A percentile compares a stretch with the other conserved stretches of the same genome.
Evolutionary conservation across 2,888 invertebrate genomes (phyloP).

Genomic region (Diogma glabrata): DNA sequence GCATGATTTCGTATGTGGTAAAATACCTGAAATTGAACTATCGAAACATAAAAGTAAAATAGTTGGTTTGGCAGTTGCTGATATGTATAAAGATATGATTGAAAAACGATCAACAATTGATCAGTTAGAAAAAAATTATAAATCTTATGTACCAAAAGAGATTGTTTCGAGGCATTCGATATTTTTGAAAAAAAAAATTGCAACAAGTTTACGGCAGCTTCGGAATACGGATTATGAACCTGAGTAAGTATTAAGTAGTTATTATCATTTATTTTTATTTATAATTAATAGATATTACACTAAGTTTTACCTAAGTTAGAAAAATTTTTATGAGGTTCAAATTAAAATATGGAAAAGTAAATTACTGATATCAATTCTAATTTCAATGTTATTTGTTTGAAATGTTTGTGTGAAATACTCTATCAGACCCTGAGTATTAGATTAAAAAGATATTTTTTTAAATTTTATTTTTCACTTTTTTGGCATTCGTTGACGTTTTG

Average conservation of each 20-base stretch:
- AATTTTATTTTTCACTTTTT: too few relatives aligned
- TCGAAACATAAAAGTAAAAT: slow-evolving; percentile 66
- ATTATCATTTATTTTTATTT: neutral
- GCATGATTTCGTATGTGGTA: slow-evolving; percentile 66
- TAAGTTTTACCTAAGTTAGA: too few relatives aligned
- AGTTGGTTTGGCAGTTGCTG: slow-evolving; percentile 73
- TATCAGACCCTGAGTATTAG: too few relatives aligned
- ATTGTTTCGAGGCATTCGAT: slow-evolving; percentile 61
- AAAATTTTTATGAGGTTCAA: too few relatives aligned
- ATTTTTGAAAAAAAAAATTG: slow-evolving; percentile 65
- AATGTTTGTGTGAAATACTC: too few relatives aligned
- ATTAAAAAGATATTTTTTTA: too few relatives aligned
- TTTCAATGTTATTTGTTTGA: too few relatives aligned
- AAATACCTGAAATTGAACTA: slow-evolving; percentile 67
- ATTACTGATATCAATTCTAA: too few relatives aligned
- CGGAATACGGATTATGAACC: slow-evolving; percentile 45
- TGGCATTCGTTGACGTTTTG: too few relatives aligned
- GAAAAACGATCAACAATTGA: slow-evolving; percentile 57
- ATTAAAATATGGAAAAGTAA: too few relatives aligned
- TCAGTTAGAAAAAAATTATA: slow-evolving; percentile 63
- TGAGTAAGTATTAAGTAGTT: slow-evolving; percentile 37
- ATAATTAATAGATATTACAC: too few relatives aligned
- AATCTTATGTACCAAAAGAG: slow-evolving; percentile 71
- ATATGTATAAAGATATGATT: slow-evolving; percentile 76
- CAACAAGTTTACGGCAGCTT: slow-evolving; percentile 48